These are phyloP conservation scores for Drosophila seguyi DNA, from an alignment of 1,140 invertebrate genomes.

Conservation along the genomic window DNA sequence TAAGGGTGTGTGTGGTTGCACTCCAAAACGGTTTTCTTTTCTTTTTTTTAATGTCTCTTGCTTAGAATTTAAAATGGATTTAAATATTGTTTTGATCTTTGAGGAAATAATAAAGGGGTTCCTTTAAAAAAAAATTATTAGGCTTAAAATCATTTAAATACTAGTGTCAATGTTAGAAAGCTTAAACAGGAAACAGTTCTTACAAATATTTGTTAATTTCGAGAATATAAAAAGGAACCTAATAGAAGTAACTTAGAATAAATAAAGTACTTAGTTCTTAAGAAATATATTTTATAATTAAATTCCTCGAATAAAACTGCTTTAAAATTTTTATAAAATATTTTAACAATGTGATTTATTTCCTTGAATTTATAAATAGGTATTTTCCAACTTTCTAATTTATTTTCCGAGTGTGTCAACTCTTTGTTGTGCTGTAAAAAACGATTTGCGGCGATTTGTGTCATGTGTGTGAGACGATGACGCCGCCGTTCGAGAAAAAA, in stretches of 20 bases:
- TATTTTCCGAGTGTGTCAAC: conserved; percentile 15
- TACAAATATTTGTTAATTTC: neutral
- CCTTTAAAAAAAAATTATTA: neutral
- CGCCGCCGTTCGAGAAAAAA: conserved; percentile 34
- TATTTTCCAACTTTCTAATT: neutral
- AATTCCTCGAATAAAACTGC: accelerated
- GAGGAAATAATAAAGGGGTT: neutral
- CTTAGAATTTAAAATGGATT: neutral
- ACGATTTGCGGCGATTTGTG: conserved; percentile 82
- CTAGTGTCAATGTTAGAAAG: neutral
- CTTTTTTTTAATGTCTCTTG: neutral
- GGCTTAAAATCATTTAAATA: too few species aligned
- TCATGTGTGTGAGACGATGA: conserved; percentile 59
- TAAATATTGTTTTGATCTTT: neutral
- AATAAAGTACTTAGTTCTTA: too few species aligned
- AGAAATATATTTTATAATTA: neutral
- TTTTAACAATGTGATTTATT: neutral
- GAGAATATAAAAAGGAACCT: neutral
- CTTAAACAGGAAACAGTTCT: neutral
- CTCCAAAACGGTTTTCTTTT: conserved; percentile 3
- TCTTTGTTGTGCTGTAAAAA: conserved; percentile 73
- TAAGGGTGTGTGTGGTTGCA: conserved; percentile 20
- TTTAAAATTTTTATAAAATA: neutral
- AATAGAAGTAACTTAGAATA: neutral
- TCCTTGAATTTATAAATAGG: neutral